A percentile compares a stretch with the other conserved stretches of the same genome.
These are phyloP conservation scores for Chaitophorus viminalis DNA, from an alignment of 2,888 invertebrate genomes.

Conservation along the genomic window DNA sequence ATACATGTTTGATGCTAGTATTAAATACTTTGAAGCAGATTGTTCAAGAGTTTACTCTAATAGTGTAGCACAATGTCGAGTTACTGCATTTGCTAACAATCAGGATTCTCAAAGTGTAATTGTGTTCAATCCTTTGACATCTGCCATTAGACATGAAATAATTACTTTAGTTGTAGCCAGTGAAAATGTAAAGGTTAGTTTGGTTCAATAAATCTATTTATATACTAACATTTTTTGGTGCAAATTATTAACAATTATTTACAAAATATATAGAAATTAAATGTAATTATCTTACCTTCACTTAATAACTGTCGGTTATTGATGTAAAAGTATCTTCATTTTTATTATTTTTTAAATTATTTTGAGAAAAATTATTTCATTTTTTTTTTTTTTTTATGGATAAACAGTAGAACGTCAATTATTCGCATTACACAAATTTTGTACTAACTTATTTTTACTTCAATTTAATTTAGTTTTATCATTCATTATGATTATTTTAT, in stretches of 20 bases:
- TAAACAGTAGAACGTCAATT: too few relatives aligned
- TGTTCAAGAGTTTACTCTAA: constrained; percentile 68
- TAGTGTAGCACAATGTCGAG: constrained; percentile 1
- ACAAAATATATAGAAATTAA: not conserved
- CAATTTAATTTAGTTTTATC: too few relatives aligned
- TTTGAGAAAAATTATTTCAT: too few relatives aligned
- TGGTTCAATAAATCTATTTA: not conserved
- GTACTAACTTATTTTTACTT: too few relatives aligned
- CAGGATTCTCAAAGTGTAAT: constrained; percentile 74
- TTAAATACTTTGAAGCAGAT: constrained; percentile 71
- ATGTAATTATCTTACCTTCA: too few relatives aligned
- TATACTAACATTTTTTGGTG: not conserved
- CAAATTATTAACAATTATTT: not conserved
- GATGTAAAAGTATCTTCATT: too few relatives aligned
- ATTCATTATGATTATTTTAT: too few relatives aligned
- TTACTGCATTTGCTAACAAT: constrained; percentile 36
- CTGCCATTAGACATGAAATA: constrained; percentile 77
- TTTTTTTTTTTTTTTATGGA: too few relatives aligned
- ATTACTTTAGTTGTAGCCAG: constrained; percentile 82
- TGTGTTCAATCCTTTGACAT: constrained; percentile 83
- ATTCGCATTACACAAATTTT: too few relatives aligned
- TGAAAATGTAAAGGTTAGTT: constrained; percentile 75
- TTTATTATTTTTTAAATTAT: too few relatives aligned
- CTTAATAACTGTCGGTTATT: too few relatives aligned
- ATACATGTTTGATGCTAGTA: constrained; percentile 68